Evolutionary conservation across 1,140 invertebrate species (phyloP), one percentile per base, ranked within the genome.

Genomic region (Brevipalpus yothersi): DNA sequence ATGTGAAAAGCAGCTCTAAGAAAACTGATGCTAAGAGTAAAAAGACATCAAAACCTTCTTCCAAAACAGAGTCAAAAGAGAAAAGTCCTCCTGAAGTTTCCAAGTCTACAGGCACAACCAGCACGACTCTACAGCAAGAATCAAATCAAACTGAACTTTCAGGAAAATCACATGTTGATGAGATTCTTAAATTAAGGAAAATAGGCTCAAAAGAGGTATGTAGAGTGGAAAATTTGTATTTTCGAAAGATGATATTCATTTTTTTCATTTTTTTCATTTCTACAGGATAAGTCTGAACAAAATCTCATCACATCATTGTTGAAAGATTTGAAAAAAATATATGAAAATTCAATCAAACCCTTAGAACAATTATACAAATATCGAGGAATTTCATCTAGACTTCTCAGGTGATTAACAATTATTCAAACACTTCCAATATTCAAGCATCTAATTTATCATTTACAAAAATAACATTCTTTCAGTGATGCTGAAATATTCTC

Each of bases 401-500:
- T 62, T 23, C 59, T 60, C n/a, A 63, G 42, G 61, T 61, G 61
- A 60, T 60, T 60, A 39, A 41, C 39, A 58, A 56, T 56, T 9
- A 55, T 43, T 12, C n/a, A n/a, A n/a, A n/a, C n/a, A n/a, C n/a
- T n/a, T n/a, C n/a, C n/a, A n/a, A n/a, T 39, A 39, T 45, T 31
- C 10, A 39, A 7, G 4, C 15, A 53, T 53, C 13, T 23, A 4
- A 13, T 4, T 15, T 40, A 17, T 41, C 12, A 10, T 39, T 3
- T 8, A n/a, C 10, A 56, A 56, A 8, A n/a, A 13, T 17, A 56
- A 23, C 40, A 41, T 23, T 15, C 15, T 56, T 66, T 68, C 67
- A 56, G 63, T 80, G 88, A 93, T 75, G 82, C 86, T 9, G 88
- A 93, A 77, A 90, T 93, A 69, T 90, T 91, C 71, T 89, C 86